Evolutionary conservation across 2,797 vertebrate genomes (phyloP), one percentile per base, ranked within the genome.

Genomic region (Enteromius viviparus): DNA sequence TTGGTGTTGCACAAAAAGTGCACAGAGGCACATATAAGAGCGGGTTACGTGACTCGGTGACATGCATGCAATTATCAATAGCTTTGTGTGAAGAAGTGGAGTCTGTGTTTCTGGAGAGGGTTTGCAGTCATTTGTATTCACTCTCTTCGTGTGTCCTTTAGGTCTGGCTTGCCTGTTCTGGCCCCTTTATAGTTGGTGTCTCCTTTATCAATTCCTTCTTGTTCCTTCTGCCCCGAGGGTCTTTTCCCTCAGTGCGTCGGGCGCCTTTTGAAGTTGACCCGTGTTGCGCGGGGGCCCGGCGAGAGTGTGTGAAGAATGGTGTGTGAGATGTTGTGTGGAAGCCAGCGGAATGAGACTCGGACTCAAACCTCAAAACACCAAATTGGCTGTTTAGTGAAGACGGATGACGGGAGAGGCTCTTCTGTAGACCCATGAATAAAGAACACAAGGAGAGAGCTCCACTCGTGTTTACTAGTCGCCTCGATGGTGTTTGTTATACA

Each of bases 171-270:
- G 77, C 12, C n/a, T 51, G 42, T 51, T 66, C 65, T 49, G 68
- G 42, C 71, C 23, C 71, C 45, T 77, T 68, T 71, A 49, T 51
- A 76, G 72, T 65, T 60, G 62, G 34, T 21, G 29, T 76, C 42
- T 62, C 47, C 70, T 83, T 49, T 53, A 79, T 82, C 58, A 82
- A 68, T 58, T 79, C 76, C 69, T 82, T 74, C 84, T 77, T 77
- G 75, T 82, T 68, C 58, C 45, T 37, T 55, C 75, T 68, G 76
- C 42, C 84, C 75, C 47, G 6, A 70, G 76, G 40, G 42, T 76
- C 51, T 82, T 78, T 85, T 75, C 53, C 62, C 34, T 64, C 78
- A 53, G 49, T 42, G 82, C 60, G 37, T 53, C 76, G 15, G 78
- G 17, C 42, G 10, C 58, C 75, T 78, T 81, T 84, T 87, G 72